A percentile compares a stretch with the other conserved stretches of the same genome.
These are phyloP conservation scores for Narcine bancroftii DNA, from an alignment of 2,113 vertebrate genomes.

Conservation along the genomic window DNA sequence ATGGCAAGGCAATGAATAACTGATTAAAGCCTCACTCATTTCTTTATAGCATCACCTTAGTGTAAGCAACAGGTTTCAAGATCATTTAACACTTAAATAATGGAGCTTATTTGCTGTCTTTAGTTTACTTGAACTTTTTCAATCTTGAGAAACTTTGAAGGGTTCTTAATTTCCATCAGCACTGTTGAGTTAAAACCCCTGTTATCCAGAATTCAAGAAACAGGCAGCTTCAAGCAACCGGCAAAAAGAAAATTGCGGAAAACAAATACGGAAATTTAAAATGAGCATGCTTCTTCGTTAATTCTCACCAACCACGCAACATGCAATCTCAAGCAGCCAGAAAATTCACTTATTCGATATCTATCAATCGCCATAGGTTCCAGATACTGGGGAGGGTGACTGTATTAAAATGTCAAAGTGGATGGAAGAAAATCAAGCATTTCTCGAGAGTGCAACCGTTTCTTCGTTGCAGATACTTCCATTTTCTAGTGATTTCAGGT, in stretches of 20 bases:
- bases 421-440: background rate
- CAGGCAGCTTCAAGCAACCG: too few species aligned
- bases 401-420: background rate
- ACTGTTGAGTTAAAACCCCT: too few species aligned
- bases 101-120: background rate
- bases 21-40: background rate
- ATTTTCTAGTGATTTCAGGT: background rate
- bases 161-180: background rate
- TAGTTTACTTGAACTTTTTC: background rate
- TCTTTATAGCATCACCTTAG: background rate
- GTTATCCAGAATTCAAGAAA: too few species aligned
- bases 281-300: too few species aligned
- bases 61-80: background rate
- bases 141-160: background rate
- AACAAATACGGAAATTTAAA: too few species aligned
- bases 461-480: background rate
- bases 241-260: too few species aligned
- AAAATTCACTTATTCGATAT: too few species aligned
- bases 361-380: too few species aligned
- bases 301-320: too few species aligned
- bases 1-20: background rate
- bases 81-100: background rate
- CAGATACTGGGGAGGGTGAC: too few species aligned
- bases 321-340: too few species aligned
- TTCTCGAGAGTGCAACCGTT: background rate